Evolutionary conservation across 2,113 vertebrate species (phyloP), one percentile per base, ranked within the genome.

Genomic region (Nyctereutes procyonoides): DNA sequence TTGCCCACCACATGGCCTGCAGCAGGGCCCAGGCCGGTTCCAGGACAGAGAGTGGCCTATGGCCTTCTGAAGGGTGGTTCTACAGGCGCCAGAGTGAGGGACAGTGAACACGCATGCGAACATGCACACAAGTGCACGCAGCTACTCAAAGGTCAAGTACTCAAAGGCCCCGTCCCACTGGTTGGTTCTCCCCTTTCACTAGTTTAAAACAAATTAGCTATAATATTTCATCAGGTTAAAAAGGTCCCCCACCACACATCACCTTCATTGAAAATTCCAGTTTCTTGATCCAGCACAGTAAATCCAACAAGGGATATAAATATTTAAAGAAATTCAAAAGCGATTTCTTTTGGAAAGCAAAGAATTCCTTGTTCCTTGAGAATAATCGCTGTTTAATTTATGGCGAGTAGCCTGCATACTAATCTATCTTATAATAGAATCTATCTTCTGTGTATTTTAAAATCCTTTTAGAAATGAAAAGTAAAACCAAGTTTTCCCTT

Each of bases 251-350:
- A 19, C 9, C 22, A 30, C 9, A 8, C 38, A 15, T 16, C 15
- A 56, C 24, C 53, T 20, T 58, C 19, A 13, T 3, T 43, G 16
- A 26, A 56, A 56, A 58, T 43, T 43, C 35, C n/a, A 13, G 51
- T 28, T 56, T 24, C 51, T 26, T 38, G 65, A 30, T 38, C 67
- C n/a, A 28, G 20, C 65, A 11, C 65, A 58, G 67, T 58, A 8
- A 73, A 73, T 73, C 43, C 53, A 88, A 71, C 53, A 56, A 58
- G 53, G 86, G 24, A 13, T 58, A 38, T 9, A 22, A 30, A 43
- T 43, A 88, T 14, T 88, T 88, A 43, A 73, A 88, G 16, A 73
- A 58, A 88, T 73, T 73, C 53, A 20, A 58, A 58, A 73, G 53
- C 67, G 8, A 30, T 20, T 43, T 73, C n/a, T 58, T 58, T 32